A percentile compares a stretch with the other conserved stretches of the same genome.
Conservation (phyloP, 2,888 invertebrate species). For the Trilocha varians region DNA sequence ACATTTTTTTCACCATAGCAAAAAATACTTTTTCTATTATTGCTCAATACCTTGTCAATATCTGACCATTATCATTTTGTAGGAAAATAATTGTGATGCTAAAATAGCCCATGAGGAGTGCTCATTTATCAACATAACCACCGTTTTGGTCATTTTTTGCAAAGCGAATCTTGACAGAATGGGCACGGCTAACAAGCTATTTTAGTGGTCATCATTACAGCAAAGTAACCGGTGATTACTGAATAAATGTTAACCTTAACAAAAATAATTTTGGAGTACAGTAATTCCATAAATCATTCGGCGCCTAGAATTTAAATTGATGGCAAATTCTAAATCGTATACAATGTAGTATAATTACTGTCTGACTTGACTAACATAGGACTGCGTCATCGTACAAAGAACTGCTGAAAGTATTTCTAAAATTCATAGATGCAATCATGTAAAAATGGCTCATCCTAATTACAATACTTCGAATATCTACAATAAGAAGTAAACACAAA, state of each 20-base stretch:
- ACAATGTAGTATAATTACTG: too few relatives aligned
- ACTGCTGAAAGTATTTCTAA: too few relatives aligned
- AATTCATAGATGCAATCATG: too few relatives aligned
- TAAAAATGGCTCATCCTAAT: too few relatives aligned
- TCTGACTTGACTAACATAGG: too few relatives aligned
- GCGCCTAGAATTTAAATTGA: too few relatives aligned
- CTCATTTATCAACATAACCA: background rate
- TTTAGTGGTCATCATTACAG: background rate
- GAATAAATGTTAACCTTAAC: background rate
- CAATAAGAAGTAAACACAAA: background rate
- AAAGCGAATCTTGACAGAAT: background rate
- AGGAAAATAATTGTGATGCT: background rate
- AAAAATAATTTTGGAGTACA: too few relatives aligned
- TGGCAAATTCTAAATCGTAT: too few relatives aligned
- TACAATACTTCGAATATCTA: too few relatives aligned
- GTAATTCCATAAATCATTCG: too few relatives aligned
- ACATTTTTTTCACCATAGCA: slow-evolving; percentile 15
- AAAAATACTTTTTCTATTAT: slow-evolving; percentile 19
- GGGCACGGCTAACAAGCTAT: background rate
- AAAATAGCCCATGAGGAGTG: background rate
- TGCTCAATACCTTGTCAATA: slow-evolving; percentile 14
- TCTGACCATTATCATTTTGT: background rate
- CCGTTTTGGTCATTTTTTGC: background rate
- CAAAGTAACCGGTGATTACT: background rate
- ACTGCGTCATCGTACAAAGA: too few relatives aligned